phyloP scores from a whole-genome alignment of 2,113 vertebrate genomes.

The Toxostoma redivivum region DNA sequence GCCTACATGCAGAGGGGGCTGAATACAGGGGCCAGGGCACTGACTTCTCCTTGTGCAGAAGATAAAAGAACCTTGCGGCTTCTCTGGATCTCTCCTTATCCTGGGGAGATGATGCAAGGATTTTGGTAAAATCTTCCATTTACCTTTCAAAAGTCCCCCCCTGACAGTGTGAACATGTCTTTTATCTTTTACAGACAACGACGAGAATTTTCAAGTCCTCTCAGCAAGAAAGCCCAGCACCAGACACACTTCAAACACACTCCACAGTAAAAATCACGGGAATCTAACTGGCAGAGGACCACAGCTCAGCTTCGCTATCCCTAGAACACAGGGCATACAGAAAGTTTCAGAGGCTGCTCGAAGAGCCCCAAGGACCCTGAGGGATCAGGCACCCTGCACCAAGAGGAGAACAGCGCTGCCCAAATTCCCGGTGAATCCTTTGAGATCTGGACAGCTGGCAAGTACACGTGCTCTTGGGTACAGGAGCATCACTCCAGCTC shows the following conservation, averaged over 20 bases:
- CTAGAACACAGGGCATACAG: background rate
- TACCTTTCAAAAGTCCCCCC: background rate
- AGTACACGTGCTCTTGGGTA: background rate
- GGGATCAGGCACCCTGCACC: background rate
- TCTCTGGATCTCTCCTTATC: background rate
- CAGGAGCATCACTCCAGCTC: background rate
- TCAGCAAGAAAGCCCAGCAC: background rate
- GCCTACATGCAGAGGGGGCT: background rate
- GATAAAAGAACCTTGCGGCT: accelerated
- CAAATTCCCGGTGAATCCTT: background rate
- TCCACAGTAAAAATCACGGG: background rate
- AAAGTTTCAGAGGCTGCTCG: background rate
- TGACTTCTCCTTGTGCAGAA: background rate
- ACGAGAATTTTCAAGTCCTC: background rate
- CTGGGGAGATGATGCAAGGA: background rate
- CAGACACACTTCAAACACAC: background rate
- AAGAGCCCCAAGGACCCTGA: background rate
- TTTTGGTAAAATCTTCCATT: background rate
- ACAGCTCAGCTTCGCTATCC: background rate
- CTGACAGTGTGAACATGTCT: background rate
- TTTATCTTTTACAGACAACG: background rate
- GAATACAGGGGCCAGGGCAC: background rate
- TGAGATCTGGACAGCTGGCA: background rate
- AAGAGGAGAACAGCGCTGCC: accelerated
- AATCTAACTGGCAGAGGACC: background rate